Evolutionary conservation across 2,888 invertebrate species (phyloP).

Genomic region (Magallana nippona): DNA sequence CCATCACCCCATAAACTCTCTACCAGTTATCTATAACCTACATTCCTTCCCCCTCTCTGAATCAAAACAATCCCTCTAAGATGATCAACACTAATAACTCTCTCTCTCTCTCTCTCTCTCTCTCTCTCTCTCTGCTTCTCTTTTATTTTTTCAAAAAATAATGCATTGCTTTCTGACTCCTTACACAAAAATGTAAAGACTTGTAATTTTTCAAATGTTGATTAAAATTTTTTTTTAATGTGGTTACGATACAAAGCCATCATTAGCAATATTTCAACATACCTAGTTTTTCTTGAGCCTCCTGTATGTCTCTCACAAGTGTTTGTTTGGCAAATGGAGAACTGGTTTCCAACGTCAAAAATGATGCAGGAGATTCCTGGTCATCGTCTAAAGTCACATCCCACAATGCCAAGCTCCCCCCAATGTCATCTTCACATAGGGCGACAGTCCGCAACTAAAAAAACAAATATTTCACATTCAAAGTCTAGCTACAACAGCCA

Average conservation of each 20-base stretch:
- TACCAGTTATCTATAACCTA: neutral
- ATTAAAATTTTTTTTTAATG: no score
- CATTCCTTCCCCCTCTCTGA: no score
- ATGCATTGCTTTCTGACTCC: no score
- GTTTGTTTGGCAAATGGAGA: conserved; percentile 76
- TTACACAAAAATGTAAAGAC: no score
- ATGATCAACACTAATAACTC: no score
- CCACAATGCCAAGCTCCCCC: conserved; percentile 56
- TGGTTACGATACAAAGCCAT: no score
- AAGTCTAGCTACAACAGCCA: conserved; percentile 1
- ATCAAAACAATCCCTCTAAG: no score
- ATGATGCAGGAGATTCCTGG: conserved; percentile 42
- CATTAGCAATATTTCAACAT: conserved; percentile 43
- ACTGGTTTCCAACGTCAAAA: conserved; percentile 67
- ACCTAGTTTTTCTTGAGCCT: conserved; percentile 77
- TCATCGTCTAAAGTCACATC: conserved; percentile 32
- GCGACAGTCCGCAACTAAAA: conserved; percentile 78
- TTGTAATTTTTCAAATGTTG: no score
- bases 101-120: no score
- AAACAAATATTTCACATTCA: neutral
- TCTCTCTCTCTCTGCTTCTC: no score
- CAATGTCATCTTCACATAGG: conserved; percentile 72
- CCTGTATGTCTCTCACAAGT: conserved; percentile 80
- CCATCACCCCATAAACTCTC: conserved; percentile 16
- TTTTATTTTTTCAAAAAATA: no score